Conservation (phyloP, 1,140 invertebrate species). For the Euwallacea fornicatus region DNA sequence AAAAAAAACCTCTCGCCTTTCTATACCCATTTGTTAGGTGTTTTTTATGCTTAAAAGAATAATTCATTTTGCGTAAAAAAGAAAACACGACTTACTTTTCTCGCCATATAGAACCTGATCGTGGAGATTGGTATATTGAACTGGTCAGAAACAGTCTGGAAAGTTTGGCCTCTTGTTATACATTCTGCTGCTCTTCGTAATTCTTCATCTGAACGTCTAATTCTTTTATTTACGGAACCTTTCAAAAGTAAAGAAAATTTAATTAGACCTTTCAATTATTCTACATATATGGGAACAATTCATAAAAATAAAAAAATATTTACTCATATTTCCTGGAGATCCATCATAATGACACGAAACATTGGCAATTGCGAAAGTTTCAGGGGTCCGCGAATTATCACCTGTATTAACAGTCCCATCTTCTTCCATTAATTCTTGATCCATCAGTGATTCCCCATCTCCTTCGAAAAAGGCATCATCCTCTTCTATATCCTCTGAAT, state of each 20-base stretch:
- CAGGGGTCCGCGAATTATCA: constrained; percentile 47
- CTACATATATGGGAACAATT: not conserved
- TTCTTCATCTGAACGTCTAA: constrained; percentile 71
- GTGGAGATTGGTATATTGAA: constrained; percentile 85
- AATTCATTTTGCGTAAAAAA: not conserved
- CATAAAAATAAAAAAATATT: not conserved
- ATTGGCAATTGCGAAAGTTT: constrained; percentile 61
- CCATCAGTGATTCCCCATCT: constrained; percentile 49
- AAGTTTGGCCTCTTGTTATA: constrained; percentile 76
- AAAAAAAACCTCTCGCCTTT: not conserved
- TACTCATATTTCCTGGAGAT: constrained; percentile 50
- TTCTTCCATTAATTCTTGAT: constrained; percentile 51
- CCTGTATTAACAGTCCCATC: constrained; percentile 45
- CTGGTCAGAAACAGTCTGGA: constrained; percentile 79
- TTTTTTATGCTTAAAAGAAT: not conserved
- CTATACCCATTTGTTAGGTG: not conserved
- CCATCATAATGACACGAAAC: constrained; percentile 62
- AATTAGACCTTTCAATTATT: not conserved
- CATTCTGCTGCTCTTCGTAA: constrained; percentile 76
- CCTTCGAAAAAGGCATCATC: constrained; percentile 52
- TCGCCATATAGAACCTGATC: constrained; percentile 80
- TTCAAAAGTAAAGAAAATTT: constrained; percentile 9
- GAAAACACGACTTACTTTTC: constrained; percentile 55
- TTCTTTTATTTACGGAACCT: constrained; percentile 52
- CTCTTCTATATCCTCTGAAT: constrained; percentile 46